A percentile compares a stretch with the other conserved stretches of the same genome.
Conservation (phyloP, 1,140 invertebrate species). For the Luehdorfia chinensis region DNA sequence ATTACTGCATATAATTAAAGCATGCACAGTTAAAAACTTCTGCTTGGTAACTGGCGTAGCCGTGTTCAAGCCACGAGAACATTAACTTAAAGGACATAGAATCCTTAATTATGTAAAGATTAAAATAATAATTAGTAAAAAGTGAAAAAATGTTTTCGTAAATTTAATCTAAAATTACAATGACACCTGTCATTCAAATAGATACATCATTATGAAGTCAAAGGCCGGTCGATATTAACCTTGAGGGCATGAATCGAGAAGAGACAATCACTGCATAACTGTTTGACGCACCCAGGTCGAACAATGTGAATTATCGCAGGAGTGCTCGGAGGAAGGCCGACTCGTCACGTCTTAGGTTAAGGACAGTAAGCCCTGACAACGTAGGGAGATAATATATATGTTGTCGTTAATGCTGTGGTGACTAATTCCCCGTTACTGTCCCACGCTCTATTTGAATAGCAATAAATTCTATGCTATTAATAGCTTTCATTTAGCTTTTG, state of each 20-base stretch:
- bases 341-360: slow-evolving; percentile 72
- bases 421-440: slow-evolving; percentile 16
- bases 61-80: no score
- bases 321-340: slow-evolving; percentile 57
- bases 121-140: no score
- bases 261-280: slow-evolving; percentile 70
- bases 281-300: slow-evolving; percentile 52
- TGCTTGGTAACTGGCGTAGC: no score
- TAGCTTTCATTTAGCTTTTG: not conserved
- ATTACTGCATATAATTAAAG: no score
- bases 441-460: slow-evolving; percentile 16
- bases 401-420: slow-evolving; percentile 6
- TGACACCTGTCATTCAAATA: slow-evolving; percentile 13
- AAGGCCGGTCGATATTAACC: slow-evolving; percentile 40
- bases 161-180: no score
- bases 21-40: no score
- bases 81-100: no score
- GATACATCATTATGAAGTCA: slow-evolving; percentile 20
- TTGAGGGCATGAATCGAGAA: slow-evolving; percentile 53
- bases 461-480: slow-evolving; percentile 5
- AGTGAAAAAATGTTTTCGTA: no score
- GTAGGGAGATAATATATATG: slow-evolving; percentile 6
- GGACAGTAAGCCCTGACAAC: slow-evolving; percentile 43
- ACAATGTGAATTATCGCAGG: slow-evolving; percentile 63
- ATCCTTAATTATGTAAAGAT: no score